A percentile compares a stretch with the other conserved stretches of the same genome.
Conservation (phyloP, 2,113 vertebrate genomes). For the Agelaius phoeniceus region DNA sequence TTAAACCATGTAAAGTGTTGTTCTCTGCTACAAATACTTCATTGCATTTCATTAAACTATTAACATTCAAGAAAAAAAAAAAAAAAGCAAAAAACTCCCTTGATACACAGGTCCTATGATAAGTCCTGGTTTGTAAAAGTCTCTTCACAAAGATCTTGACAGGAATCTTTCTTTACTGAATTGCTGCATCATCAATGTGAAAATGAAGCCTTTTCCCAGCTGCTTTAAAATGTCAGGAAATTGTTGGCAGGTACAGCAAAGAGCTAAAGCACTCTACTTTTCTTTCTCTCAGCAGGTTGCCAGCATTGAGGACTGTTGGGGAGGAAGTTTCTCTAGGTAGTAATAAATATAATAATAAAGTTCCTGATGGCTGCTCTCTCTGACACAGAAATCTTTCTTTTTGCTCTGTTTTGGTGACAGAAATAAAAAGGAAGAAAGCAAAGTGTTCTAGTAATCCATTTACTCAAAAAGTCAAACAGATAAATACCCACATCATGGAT, state of each 20-base stretch:
- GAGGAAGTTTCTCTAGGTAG: neutral
- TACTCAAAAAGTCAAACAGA: neutral
- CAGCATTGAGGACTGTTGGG: neutral
- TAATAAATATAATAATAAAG: neutral
- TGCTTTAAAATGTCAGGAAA: neutral
- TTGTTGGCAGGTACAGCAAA: neutral
- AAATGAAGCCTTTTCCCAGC: neutral
- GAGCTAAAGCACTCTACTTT: neutral
- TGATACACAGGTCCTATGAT: accelerated
- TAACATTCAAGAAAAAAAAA: neutral
- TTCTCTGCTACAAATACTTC: neutral
- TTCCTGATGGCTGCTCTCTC: neutral
- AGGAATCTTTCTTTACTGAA: neutral
- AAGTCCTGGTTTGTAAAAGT: neutral
- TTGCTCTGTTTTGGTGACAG: neutral
- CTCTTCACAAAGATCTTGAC: neutral
- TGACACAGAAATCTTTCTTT: neutral
- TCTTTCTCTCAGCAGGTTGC: neutral
- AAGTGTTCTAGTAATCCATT: neutral
- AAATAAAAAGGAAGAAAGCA: neutral
- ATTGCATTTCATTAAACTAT: neutral
- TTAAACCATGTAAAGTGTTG: neutral
- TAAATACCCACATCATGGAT: neutral
- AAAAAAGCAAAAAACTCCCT: neutral
- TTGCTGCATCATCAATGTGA: neutral